phyloP scores from a whole-genome alignment of 2,888 invertebrate species.

The Notodonta dromedarius region DNA sequence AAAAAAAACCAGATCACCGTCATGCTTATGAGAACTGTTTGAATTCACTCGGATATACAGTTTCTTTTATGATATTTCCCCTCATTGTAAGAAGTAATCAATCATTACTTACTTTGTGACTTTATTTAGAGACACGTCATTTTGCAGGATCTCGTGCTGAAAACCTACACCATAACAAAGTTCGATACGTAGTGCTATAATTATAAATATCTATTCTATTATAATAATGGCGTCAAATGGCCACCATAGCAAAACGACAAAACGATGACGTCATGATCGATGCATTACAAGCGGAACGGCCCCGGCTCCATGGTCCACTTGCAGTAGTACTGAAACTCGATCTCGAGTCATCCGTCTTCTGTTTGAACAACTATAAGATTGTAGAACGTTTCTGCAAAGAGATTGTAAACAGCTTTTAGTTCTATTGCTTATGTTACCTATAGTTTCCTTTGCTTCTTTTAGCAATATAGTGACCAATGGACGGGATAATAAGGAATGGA shows the following conservation, averaged over 20 bases:
- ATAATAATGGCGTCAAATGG: not conserved
- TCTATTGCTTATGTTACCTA: not conserved
- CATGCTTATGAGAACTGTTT: too few relatives aligned
- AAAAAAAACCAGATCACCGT: too few relatives aligned
- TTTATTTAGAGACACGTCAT: too few relatives aligned
- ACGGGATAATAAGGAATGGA: too few relatives aligned
- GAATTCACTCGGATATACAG: too few relatives aligned
- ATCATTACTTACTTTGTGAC: too few relatives aligned
- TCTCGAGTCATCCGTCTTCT: constrained; percentile 32
- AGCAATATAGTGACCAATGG: not conserved
- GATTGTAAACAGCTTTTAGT: not conserved
- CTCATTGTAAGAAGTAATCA: too few relatives aligned
- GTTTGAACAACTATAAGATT: not conserved
- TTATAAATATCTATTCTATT: not conserved
- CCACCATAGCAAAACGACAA: constrained; percentile 8
- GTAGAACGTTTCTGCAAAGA: not conserved
- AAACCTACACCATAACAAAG: too few relatives aligned
- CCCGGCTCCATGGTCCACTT: constrained; percentile 11
- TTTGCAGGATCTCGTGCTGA: too few relatives aligned
- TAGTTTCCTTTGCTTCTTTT: not conserved
- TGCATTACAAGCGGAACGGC: constrained; percentile 32
- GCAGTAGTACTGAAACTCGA: constrained; percentile 38
- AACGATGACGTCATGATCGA: constrained; percentile 39
- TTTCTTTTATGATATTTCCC: too few relatives aligned
- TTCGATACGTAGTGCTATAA: not conserved